phyloP scores from a whole-genome alignment of 1,140 invertebrate species.

The Lepidurus couesii region DNA sequence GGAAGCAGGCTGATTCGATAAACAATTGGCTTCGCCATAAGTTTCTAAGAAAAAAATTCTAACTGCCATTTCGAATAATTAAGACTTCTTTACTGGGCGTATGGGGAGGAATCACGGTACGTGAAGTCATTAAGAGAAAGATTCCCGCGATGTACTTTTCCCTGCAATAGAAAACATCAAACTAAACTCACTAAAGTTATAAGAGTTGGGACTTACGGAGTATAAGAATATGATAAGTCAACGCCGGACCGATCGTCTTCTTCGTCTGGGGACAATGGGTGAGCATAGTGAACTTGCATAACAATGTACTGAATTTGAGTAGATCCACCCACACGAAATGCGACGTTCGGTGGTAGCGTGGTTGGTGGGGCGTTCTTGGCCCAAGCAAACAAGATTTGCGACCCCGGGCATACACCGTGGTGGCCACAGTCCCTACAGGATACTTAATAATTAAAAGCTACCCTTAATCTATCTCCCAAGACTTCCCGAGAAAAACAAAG shows the following conservation, averaged over 20 bases:
- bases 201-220: not conserved
- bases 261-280: slow-evolving; percentile 38
- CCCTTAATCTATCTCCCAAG: slow-evolving; percentile 2
- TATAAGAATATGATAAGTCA: not conserved
- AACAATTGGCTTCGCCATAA: slow-evolving; percentile 45
- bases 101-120: slow-evolving; percentile 42
- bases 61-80: not conserved
- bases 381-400: slow-evolving; percentile 57
- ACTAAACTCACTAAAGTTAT: not conserved
- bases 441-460: slow-evolving; percentile 28
- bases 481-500: slow-evolving; percentile 27
- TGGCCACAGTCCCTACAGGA: slow-evolving; percentile 45
- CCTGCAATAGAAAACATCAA: slow-evolving; percentile 38
- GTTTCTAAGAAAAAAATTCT: slow-evolving; percentile 39
- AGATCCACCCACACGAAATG: slow-evolving; percentile 51
- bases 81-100: slow-evolving; percentile 41
- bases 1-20: slow-evolving; percentile 34
- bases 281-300: slow-evolving; percentile 49
- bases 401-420: slow-evolving; percentile 43
- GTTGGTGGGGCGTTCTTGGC: slow-evolving; percentile 57
- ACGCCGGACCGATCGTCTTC: slow-evolving; percentile 43
- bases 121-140: slow-evolving; percentile 40
- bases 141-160: slow-evolving; percentile 47
- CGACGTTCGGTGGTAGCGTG: slow-evolving; percentile 52
- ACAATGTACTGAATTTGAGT: slow-evolving; percentile 51